phyloP scores from a whole-genome alignment of 2,113 vertebrate genomes.

The Bothrops jararaca region DNA sequence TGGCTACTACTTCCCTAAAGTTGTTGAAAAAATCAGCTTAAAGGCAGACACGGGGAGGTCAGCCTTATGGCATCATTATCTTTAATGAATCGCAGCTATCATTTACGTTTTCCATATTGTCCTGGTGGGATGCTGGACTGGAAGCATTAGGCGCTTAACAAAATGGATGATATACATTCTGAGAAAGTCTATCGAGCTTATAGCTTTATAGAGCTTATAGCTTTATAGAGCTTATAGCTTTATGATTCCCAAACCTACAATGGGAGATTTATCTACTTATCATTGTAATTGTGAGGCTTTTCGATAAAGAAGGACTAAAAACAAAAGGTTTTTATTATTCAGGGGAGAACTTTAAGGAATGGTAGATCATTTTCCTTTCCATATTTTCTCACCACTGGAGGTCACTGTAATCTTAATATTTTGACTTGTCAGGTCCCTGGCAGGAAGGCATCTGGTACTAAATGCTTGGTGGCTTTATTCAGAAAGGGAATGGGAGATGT shows the following conservation, averaged over 20 bases:
- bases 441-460: background rate
- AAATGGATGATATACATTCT: background rate
- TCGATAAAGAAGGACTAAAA: background rate
- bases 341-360: background rate
- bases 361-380: constrained; percentile 10
- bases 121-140: background rate
- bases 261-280: background rate
- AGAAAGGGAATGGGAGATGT: background rate
- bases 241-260: background rate
- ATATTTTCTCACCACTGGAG: constrained; percentile 55
- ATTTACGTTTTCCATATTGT: background rate
- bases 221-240: background rate
- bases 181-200: background rate
- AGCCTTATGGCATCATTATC: background rate
- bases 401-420: constrained; percentile 56
- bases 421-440: background rate
- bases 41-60: background rate
- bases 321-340: background rate
- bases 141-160: background rate
- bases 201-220: background rate
- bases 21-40: background rate
- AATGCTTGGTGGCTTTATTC: background rate
- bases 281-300: background rate
- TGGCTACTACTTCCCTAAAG: background rate
- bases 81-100: background rate